phyloP scores from a whole-genome alignment of 2,888 invertebrate species.

The Chrysomela aeneicollis region DNA sequence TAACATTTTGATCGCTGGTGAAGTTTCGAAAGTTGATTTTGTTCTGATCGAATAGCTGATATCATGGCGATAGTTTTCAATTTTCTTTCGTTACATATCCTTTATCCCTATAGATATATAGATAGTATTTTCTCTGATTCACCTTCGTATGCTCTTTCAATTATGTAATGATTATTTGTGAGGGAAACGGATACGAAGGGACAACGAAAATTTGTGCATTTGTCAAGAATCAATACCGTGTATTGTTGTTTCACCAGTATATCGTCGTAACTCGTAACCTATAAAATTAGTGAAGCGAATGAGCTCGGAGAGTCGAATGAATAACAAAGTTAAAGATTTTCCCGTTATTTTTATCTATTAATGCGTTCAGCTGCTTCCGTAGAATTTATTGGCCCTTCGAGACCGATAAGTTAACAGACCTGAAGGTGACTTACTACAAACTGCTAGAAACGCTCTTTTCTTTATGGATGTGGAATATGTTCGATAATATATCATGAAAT shows the following conservation, averaged over 20 bases:
- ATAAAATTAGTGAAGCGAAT: slow-evolving; percentile 14
- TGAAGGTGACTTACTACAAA: slow-evolving; percentile 26
- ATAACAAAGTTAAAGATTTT: slow-evolving; percentile 26
- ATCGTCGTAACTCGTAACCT: slow-evolving; percentile 12
- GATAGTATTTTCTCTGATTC: too few relatives aligned
- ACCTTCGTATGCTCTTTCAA: too few relatives aligned
- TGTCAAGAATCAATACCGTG: neutral
- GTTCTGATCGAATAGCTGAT: too few relatives aligned
- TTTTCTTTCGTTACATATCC: too few relatives aligned
- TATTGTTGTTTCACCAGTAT: slow-evolving; percentile 9
- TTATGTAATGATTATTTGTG: too few relatives aligned
- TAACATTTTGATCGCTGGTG: too few relatives aligned
- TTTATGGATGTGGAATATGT: slow-evolving; percentile 15
- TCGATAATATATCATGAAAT: neutral
- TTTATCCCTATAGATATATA: too few relatives aligned
- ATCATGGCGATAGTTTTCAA: too few relatives aligned
- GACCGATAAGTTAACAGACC: slow-evolving; percentile 28
- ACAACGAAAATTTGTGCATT: neutral
- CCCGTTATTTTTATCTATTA: slow-evolving; percentile 27
- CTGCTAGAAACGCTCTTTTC: slow-evolving; percentile 21
- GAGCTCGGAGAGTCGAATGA: slow-evolving; percentile 15
- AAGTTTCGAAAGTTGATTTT: too few relatives aligned
- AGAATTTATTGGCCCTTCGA: slow-evolving; percentile 29
- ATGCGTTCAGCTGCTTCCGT: slow-evolving; percentile 22
- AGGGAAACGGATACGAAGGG: too few relatives aligned